Base-by-base conservation (phyloP, 1,140 invertebrate species). In the Capitella teleta region DNA sequence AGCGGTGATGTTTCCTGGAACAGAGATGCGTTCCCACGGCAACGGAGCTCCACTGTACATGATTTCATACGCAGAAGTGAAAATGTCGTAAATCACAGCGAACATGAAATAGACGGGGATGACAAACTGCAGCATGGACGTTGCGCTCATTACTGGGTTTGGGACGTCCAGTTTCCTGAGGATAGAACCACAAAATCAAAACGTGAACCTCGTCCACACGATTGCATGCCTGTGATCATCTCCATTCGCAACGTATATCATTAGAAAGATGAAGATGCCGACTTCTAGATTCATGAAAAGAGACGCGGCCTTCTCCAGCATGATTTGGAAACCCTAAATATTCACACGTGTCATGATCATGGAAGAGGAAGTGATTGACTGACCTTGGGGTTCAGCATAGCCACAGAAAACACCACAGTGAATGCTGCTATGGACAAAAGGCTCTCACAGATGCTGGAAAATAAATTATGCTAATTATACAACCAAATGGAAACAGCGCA, bases 311-410 rank as follows among this genome's bases (percentile, higher is more conserved):
- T 63, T 65, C 40, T 65, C 63, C 43, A 65, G 46, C 44, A 63
- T 65, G 28, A 57, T 52, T n/a, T 61, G 54, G 53, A 65, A 65
- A 1, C 63, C 63, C 61, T 65, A 16, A 34, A 16, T 34, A 16
- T 34, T 12, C 32, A 34, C 30, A 34, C 30, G 10, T 16, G 10
- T 16, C 32, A 10, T 34, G 10, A 34, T 34, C 16, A 34, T 12
- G 10, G 10, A 34, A 16, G 10, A 34, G 32, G 32, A 34, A 12
- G 16, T 34, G 16, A 34, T 34, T 34, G 16, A 5, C 38, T 57
- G 49, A 65, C 63, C 60, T 63, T 49, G 5, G 63, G 63, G 44
- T 65, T 57, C n/a, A 61, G 21, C 60, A 65, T 63, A 24, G 63
- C 60, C 0, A 65, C 53, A 26, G 34, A 34, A 50, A 65, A 65